phyloP scores from a whole-genome alignment of 2,113 vertebrate species.

The Puntigrus tetrazona region DNA sequence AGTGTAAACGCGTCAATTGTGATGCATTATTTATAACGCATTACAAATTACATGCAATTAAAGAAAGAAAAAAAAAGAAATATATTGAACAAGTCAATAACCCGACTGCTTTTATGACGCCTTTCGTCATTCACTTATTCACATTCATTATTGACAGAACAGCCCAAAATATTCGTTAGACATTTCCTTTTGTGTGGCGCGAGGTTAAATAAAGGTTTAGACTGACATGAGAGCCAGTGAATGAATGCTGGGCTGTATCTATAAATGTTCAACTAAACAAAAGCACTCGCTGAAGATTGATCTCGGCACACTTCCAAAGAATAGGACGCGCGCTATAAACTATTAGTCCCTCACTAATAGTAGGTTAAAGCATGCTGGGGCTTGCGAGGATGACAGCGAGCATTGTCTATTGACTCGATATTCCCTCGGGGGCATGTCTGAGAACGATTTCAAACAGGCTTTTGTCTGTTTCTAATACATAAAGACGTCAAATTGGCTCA shows the following conservation, averaged over 20 bases:
- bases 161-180: background rate
- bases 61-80: background rate
- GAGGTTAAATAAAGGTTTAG: background rate
- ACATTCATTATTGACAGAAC: background rate
- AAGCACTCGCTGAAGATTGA: background rate
- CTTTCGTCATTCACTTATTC: background rate
- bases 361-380: background rate
- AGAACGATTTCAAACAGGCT: background rate
- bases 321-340: background rate
- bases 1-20: too few relatives aligned
- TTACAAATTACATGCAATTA: background rate
- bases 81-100: background rate
- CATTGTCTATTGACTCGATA: background rate
- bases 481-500: background rate
- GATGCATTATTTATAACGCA: background rate
- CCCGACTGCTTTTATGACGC: background rate
- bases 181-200: background rate
- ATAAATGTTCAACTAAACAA: background rate
- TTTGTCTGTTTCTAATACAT: background rate
- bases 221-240: background rate
- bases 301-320: background rate
- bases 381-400: background rate
- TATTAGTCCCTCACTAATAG: background rate
- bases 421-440: background rate
- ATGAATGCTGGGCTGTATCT: background rate